Base-by-base conservation (phyloP, 2,113 vertebrate genomes). In the Clupea harengus region DNA sequence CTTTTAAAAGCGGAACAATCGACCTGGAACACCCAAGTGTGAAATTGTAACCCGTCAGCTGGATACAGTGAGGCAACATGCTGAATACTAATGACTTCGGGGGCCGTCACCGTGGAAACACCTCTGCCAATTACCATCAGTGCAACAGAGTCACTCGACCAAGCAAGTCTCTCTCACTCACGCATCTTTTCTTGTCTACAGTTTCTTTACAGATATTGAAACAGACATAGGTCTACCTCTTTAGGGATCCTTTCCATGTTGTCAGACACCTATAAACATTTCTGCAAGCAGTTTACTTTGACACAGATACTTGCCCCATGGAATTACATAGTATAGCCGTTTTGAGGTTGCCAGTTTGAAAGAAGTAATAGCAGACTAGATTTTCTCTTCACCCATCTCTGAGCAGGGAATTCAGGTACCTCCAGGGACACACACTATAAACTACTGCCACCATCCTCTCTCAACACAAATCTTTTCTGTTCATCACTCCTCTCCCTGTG, bases 1-100 rank as follows among this genome's bases (percentile, higher is more conserved):
- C 22, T 20, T 22, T 60, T 60, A 17, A 89, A 45, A 20, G 45
- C 39, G 39, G 78, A 84, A 82, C 81, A 85, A 86, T 91, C 60
- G 64, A 84, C 90, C 81, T 28, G 20, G 87, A 9, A 92, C 90
- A 87, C 83, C 88, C 75, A 85, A 92, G 92, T 92, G 91, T 94
- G 92, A 92, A 94, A 92, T 89, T 91, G 91, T 90, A 87, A 86
- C 86, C 86, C 32, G 83, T 52, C 87, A 82, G 75, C 67, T 86
- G 39, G 64, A 57, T 81, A 83, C 87, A 82, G 54, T 85, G 84
- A 86, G 86, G 67, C 86, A 91, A 92, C 87, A 84, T 88, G 92
- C 81, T 83, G 90, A 83, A 84, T 81, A 85, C 89, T 91, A 88
- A 93, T 92, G 89, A 88, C 84, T 88, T 88, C 45, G 89, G 88